phyloP scores from a whole-genome alignment of 2,113 vertebrate species.

The Gallinago media region DNA sequence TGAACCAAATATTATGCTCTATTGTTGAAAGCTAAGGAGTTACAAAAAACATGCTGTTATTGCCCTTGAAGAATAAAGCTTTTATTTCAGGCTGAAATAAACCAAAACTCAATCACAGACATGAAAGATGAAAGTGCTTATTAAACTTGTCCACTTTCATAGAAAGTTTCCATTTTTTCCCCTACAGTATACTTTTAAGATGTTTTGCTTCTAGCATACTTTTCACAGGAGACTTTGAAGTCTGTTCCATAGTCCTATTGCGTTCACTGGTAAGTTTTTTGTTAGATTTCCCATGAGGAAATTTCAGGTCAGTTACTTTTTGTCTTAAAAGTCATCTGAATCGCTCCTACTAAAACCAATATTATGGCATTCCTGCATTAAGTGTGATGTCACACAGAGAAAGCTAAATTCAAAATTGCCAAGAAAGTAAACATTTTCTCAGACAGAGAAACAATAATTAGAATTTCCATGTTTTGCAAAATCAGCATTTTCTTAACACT shows the following conservation, averaged over 20 bases:
- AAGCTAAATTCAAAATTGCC: not conserved
- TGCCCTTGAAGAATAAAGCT: constrained; percentile 13
- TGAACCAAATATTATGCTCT: not conserved
- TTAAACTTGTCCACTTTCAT: not conserved
- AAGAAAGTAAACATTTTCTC: not conserved
- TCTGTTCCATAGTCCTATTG: not conserved
- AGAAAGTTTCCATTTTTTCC: not conserved
- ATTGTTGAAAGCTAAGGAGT: not conserved
- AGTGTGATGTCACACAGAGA: not conserved
- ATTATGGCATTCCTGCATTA: not conserved
- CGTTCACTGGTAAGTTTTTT: not conserved
- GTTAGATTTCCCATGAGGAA: not conserved
- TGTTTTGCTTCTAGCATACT: not conserved
- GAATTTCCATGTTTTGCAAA: not conserved
- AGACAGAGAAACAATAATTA: not conserved
- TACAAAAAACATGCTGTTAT: not conserved
- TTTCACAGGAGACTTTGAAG: not conserved
- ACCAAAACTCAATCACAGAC: not conserved
- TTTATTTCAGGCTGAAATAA: constrained; percentile 2
- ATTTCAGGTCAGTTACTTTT: not conserved
- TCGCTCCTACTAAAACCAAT: not conserved
- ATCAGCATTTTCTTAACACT: not conserved
- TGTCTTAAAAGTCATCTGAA: not conserved
- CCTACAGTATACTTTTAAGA: not conserved
- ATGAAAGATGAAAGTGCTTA: not conserved